These are phyloP conservation scores for Epizoanthus illoricatus DNA, from an alignment of 92 coral and sea anemone species.

Conservation along the genomic window DNA sequence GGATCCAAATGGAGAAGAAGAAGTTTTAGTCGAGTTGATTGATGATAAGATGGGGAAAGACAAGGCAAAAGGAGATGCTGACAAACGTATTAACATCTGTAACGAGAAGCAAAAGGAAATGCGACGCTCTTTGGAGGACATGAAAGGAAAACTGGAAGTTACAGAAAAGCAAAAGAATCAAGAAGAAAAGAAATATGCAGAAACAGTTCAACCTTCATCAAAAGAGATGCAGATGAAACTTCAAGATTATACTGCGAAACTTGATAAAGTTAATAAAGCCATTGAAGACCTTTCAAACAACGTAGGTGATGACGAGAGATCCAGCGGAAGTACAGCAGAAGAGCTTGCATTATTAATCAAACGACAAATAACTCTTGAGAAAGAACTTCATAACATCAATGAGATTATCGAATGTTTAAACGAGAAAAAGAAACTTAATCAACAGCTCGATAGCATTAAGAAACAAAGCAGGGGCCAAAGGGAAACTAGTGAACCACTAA, in stretches of 20 bases:
- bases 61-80: background rate
- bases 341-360: constrained; percentile 14
- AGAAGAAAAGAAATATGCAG: background rate
- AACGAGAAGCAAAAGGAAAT: background rate
- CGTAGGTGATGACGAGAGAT: background rate
- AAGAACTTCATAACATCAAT: constrained; percentile 18
- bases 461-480: background rate
- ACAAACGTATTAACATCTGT: constrained; percentile 4
- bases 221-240: background rate
- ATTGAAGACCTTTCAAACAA: background rate
- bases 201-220: background rate
- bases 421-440: constrained; percentile 1
- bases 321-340: constrained; percentile 11
- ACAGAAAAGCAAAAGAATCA: background rate
- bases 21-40: constrained; percentile 5
- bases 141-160: background rate
- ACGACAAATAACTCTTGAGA: constrained; percentile 11
- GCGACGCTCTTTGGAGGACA: background rate
- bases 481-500: background rate
- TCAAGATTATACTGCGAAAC: background rate
- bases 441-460: background rate
- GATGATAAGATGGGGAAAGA: constrained; percentile 19
- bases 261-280: background rate
- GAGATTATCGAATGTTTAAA: constrained; percentile 31
- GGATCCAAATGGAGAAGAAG: constrained; percentile 51